Evolutionary conservation across 2,888 invertebrate genomes (phyloP).

Genomic region (Ethmia dodecea): DNA sequence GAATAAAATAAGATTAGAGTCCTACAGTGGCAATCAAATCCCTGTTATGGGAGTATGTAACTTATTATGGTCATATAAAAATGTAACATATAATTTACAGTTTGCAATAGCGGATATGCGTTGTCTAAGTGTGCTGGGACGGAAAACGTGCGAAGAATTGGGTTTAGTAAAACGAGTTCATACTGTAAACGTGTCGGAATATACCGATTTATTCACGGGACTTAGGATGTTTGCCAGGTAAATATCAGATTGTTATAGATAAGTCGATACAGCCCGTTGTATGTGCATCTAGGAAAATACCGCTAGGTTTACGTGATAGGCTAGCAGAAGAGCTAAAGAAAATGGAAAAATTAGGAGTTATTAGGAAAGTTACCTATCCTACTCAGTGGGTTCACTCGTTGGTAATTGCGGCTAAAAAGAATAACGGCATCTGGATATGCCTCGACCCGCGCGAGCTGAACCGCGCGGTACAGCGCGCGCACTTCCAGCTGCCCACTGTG

Average conservation of each 20-base stretch:
- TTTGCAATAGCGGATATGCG: constrained; percentile 9
- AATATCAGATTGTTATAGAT: constrained; percentile 2
- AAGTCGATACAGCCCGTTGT: constrained; percentile 5
- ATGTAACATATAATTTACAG: constrained; percentile 6
- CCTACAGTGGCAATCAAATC: constrained; percentile 1
- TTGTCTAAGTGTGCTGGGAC: constrained; percentile 12
- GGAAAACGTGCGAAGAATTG: constrained; percentile 7
- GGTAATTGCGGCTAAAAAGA: too few species aligned
- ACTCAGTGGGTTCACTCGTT: too few species aligned
- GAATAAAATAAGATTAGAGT: constrained; percentile 1
- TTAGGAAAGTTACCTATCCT: too few species aligned
- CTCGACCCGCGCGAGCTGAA: too few species aligned
- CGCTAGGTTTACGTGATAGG: constrained; percentile 6
- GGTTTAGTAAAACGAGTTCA: constrained; percentile 3
- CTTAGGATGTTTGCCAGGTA: constrained; percentile 2
- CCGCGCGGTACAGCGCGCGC: constrained; percentile 4
- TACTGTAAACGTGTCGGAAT: neutral
- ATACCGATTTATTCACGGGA: constrained; percentile 4
- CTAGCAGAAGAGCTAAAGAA: constrained; percentile 6
- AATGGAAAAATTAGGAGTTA: too few species aligned
- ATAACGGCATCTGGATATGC: too few species aligned
- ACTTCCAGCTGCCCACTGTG: constrained; percentile 10
- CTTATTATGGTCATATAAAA: constrained; percentile 7
- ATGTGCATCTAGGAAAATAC: constrained; percentile 8
- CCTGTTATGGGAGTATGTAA: constrained; percentile 4